These are phyloP conservation scores for Corythornis leucogaster DNA, from an alignment of 2,797 vertebrate species.

Conservation along the genomic window DNA sequence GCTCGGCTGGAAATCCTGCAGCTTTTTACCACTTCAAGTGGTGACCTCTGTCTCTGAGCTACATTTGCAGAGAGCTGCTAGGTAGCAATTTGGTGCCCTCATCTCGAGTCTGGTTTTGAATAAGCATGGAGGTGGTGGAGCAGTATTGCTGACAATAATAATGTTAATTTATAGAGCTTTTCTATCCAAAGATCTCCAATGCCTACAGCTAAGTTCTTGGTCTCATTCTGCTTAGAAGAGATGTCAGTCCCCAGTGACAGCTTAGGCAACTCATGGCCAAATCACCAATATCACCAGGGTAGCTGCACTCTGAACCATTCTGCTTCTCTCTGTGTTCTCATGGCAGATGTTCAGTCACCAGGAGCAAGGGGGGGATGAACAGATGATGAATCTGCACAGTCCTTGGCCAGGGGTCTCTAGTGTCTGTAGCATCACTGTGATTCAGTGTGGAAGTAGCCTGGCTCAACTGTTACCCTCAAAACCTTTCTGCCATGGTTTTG, in stretches of 20 bases:
- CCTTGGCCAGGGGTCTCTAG: not conserved
- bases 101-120: not conserved
- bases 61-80: not conserved
- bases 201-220: not conserved
- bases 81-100: not conserved
- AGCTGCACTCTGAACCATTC: not conserved
- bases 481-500: not conserved
- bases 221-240: not conserved
- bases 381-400: not conserved
- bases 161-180: not conserved
- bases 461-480: not conserved
- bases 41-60: not conserved
- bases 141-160: not conserved
- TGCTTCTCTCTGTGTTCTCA: not conserved
- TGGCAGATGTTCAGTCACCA: not conserved
- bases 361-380: not conserved
- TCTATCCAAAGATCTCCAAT: not conserved
- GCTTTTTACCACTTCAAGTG: not conserved
- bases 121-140: not conserved
- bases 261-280: not conserved
- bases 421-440: not conserved
- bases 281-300: not conserved
- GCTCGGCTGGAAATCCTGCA: slow-evolving; percentile 7
- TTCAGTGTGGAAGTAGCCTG: not conserved
- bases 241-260: not conserved